Conservation (phyloP, 2,888 invertebrate genomes). For the Margaritifera margaritifera region DNA sequence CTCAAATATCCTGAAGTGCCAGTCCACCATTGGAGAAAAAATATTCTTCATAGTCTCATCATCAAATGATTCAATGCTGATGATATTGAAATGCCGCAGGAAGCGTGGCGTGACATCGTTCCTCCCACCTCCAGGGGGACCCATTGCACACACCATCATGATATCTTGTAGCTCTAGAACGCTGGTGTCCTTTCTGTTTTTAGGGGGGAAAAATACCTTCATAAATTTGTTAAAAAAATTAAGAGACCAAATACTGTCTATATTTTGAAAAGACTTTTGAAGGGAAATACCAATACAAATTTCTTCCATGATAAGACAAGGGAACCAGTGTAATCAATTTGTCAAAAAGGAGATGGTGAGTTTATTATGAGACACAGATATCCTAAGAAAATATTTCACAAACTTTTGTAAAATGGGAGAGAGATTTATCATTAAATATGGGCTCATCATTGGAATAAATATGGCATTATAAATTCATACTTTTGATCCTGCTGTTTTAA, state of each 20-base stretch:
- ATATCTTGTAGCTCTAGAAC: conserved; percentile 66
- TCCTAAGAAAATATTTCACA: no score
- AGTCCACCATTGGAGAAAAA: conserved; percentile 71
- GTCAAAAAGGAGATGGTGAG: no score
- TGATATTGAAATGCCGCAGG: conserved; percentile 70
- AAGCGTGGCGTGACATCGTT: conserved; percentile 70
- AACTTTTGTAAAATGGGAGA: no score
- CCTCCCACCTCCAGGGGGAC: conserved; percentile 71
- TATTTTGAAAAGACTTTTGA: no score
- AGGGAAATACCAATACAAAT: neutral
- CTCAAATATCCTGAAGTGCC: conserved; percentile 71
- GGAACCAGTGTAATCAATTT: no score
- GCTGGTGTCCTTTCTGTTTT: conserved; percentile 69
- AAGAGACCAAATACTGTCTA: neutral
- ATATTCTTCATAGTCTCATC: conserved; percentile 72
- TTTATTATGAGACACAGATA: no score
- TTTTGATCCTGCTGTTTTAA: no score
- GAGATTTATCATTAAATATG: no score
- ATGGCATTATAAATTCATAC: no score
- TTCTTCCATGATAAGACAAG: neutral
- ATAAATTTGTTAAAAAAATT: neutral
- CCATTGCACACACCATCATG: conserved; percentile 71
- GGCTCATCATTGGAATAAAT: no score
- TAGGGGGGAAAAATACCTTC: neutral
- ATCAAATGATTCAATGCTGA: conserved; percentile 70